Evolutionary conservation across 2,113 vertebrate genomes (phyloP).

Genomic region (Cephalopterus ornatus): DNA sequence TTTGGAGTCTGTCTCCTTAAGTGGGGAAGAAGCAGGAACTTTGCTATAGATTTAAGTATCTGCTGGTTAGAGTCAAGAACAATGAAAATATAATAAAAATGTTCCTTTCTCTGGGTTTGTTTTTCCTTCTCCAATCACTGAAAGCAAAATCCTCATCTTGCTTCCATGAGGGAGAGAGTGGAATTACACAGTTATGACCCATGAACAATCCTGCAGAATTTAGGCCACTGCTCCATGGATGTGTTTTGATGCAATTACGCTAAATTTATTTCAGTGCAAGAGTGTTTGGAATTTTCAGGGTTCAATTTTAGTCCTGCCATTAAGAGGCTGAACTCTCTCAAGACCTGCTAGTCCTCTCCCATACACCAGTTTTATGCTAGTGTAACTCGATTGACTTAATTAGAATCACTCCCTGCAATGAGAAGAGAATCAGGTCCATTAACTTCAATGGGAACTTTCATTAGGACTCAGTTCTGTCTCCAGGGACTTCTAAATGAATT

Average conservation of each 20-base stretch:
- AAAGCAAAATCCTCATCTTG: neutral
- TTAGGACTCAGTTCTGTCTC: slow-evolving; percentile 47
- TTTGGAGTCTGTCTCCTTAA: neutral
- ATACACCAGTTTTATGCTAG: slow-evolving; percentile 27
- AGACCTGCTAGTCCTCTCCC: slow-evolving; percentile 24
- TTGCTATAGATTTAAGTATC: neutral
- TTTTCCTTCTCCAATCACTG: neutral
- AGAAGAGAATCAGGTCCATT: slow-evolving; percentile 58
- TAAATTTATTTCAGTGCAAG: neutral
- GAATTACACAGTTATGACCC: neutral
- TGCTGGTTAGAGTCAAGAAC: neutral
- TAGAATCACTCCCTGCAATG: slow-evolving; percentile 47
- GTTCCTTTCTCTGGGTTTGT: neutral
- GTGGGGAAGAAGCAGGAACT: neutral
- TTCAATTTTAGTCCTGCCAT: slow-evolving; percentile 32
- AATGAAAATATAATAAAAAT: neutral
- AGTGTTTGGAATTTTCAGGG: neutral
- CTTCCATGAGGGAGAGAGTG: neutral
- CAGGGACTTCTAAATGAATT: slow-evolving; percentile 21
- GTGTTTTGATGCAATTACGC: neutral
- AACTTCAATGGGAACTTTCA: slow-evolving; percentile 63
- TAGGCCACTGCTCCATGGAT: slow-evolving; percentile 10
- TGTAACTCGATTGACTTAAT: slow-evolving; percentile 51
- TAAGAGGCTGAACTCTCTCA: slow-evolving; percentile 29
- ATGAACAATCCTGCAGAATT: neutral